Base-by-base conservation (phyloP, 2,888 invertebrate species). In the Spatulosminthurus flaviceps region DNA sequence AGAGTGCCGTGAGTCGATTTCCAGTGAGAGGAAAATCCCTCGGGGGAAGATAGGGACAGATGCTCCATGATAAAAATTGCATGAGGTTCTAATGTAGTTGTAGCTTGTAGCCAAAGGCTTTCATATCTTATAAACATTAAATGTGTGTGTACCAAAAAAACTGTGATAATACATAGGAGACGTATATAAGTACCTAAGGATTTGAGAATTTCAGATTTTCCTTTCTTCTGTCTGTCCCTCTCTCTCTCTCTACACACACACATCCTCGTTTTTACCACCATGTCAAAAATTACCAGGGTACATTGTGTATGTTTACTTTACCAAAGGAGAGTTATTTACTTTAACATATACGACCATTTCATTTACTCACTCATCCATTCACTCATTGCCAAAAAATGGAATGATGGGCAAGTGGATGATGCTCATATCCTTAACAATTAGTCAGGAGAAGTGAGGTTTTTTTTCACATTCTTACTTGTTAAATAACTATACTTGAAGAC, bases 41-140 rank as follows among this genome's bases (percentile, higher is more conserved):
- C 28, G 64, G 72, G 51, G 61, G 60, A 60, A 67, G 51, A 66
- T 51, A 67, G 67, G 77, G 51, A 66, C 67, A 67, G 67, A 67
- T 67, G 67, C 67, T 76, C 66, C 75, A 76, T 67, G 76, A 76
- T 76, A 76, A 76, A 76, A 76, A 76, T 76, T 76, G 76, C 76
- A 76, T 76, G 76, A 76, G 66, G 43, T 42, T 70, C 34, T 70
- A 76, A 67, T 69, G 51, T 72, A 51, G 51, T 51, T 51, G 34
- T 34, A 34, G 9, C 13, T 34, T 70, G 72, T 73, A 73, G 51
- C 51, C 60, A 60, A 60, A 24, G 73, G 73, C 60, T 60, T 73
- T 72, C 42, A 42, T 7, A 21, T 42, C 42, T 42, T 71, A 34
- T 71, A 42, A 24, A 71, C 70, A 71, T 71, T 71, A 7, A 22